These are phyloP conservation scores for Trachelus tabidus DNA, from an alignment of 2,888 invertebrate genomes.

Conservation along the genomic window DNA sequence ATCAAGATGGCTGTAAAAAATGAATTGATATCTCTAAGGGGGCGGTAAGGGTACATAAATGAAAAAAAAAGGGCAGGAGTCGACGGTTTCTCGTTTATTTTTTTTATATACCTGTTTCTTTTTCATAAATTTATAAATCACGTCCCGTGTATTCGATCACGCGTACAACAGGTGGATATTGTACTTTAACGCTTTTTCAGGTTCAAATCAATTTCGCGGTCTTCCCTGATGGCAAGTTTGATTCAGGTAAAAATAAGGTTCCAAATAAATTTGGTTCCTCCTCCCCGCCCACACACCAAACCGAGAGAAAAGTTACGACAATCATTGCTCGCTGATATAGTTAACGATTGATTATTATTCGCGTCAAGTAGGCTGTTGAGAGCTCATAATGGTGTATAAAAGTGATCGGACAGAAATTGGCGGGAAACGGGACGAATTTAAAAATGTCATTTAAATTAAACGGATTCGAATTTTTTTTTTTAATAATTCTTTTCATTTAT, in stretches of 20 bases:
- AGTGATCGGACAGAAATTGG: background rate
- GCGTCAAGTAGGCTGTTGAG: background rate
- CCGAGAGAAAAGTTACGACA: constrained; percentile 49
- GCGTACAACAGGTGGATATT: constrained; percentile 30
- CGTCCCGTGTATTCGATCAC: background rate
- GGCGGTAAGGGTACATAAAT: background rate
- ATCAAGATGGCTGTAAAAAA: background rate
- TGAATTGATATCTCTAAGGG: background rate
- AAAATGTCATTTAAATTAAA: background rate
- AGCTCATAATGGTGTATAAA: background rate
- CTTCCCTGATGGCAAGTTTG: constrained; percentile 62
- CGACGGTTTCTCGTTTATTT: constrained; percentile 21
- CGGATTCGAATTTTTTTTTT: background rate
- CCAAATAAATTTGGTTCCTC: constrained; percentile 42
- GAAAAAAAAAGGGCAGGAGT: background rate
- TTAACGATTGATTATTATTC: background rate
- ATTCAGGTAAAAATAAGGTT: constrained; percentile 62
- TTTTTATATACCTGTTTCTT: constrained; percentile 31
- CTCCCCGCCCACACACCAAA: constrained; percentile 16
- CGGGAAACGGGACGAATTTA: background rate
- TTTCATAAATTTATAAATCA: background rate
- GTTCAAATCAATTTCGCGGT: constrained; percentile 64
- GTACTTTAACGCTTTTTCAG: constrained; percentile 61
- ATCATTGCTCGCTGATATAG: background rate
- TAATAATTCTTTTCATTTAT: background rate